Evolutionary conservation across 2,888 invertebrate genomes (phyloP), one percentile per base, ranked within the genome.

Genomic region (Schizotus pectinicornis): DNA sequence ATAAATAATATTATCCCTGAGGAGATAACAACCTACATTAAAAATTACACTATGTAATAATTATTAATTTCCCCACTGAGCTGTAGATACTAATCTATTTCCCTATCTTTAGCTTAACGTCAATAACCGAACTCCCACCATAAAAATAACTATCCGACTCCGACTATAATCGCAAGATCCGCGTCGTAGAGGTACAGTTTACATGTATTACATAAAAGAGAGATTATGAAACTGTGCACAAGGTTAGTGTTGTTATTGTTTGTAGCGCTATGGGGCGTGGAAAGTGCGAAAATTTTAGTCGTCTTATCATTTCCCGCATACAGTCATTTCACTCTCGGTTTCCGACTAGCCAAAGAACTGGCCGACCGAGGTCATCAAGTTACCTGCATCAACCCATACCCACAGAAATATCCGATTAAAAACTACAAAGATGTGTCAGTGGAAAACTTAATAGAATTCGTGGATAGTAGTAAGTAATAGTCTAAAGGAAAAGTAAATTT

Each of bases 221-320:
- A 22, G 22, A 22, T 22, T 22, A 22, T 22, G 63, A 37, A 65
- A 69, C 38, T 68, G 56, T 30, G 67, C 8, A 64, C 62, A 35
- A 72, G 57, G 5, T 60, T 67, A n/a, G n/a, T n/a, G 22, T 22
- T 22, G 22, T 22, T 2, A 5, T 22, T 22, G 2, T 3, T 22
- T 22, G 22, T 22, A 22, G 22, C 22, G 3, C 22, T 22, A 22
- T 22, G 22, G 22, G 35, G 11, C 6, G 35, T 35, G n/a, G 32
- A 32, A 33, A 32, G 51, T 30, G 13, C 34, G n/a, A 51, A 43
- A 51, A 43, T 51, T 12, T 43, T 51, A 14, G 11, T 42, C 1
- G 6, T 51, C 8, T 6, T 22, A 0, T 7, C 51, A 5, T 3
- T 51, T 8, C 51, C 51, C 7, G 2, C 43, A 6, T 9, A 45